phyloP scores from a whole-genome alignment of 1,140 invertebrate species.

The Drosophila albomicans region DNA sequence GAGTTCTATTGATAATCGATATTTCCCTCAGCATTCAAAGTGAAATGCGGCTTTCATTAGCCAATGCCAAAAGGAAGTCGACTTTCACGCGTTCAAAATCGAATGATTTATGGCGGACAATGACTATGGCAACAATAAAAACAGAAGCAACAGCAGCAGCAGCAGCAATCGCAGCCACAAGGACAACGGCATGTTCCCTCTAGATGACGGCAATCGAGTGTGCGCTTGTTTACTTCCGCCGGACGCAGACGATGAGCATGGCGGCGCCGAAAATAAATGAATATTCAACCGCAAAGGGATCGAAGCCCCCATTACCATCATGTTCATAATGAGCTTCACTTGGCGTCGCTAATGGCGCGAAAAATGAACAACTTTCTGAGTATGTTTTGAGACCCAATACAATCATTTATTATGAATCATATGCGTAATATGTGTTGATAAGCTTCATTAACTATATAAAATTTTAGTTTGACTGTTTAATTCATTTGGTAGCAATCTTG shows the following conservation, averaged over 20 bases:
- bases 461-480: neutral
- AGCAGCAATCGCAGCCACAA: constrained; percentile 32
- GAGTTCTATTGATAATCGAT: constrained; percentile 61
- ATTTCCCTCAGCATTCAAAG: constrained; percentile 33
- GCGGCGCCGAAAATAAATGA: constrained; percentile 53
- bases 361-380: constrained; percentile 54
- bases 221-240: constrained; percentile 58
- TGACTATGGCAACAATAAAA: constrained; percentile 44
- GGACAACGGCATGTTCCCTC: constrained; percentile 4
- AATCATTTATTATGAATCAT: constrained; percentile 1
- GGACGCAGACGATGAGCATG: constrained; percentile 58
- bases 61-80: constrained; percentile 45
- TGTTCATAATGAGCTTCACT: constrained; percentile 33
- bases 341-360: constrained; percentile 49
- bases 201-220: constrained; percentile 41
- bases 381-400: constrained; percentile 5
- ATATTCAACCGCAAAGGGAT: constrained; percentile 51
- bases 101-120: constrained; percentile 70
- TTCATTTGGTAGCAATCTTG: constrained; percentile 16
- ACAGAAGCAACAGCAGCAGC: constrained; percentile 36
- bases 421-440: too few species aligned
- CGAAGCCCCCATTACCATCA: constrained; percentile 38
- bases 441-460: too few species aligned
- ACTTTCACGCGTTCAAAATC: constrained; percentile 62
- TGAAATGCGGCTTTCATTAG: constrained; percentile 49